Base-by-base conservation (phyloP, 2,113 vertebrate genomes). In the Colistium nudipinnis region DNA sequence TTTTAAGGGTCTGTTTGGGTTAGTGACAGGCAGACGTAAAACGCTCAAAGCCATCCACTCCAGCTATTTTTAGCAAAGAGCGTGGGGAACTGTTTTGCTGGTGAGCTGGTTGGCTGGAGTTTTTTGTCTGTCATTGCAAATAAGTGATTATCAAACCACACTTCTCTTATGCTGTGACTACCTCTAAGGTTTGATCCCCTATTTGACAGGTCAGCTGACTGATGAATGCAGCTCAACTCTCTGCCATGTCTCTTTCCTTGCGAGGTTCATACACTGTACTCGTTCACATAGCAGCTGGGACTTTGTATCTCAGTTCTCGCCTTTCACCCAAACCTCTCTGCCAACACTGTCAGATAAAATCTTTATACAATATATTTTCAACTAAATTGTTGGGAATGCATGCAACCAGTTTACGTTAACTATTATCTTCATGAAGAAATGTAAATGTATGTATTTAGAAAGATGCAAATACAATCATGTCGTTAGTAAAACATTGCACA, bases 21-120 rank as follows among this genome's bases (percentile, higher is more conserved):
- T 65, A 55, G 64, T 30, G 75, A 64, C 51, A 20, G 56, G 44
- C 56, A 25, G 65, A 83, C 74, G 65, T 74, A 81, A 83, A 71
- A 41, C 43, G 55, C 70, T 80, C 28, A 31, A 14, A 7, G 62
- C 53, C 51, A 1, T 51, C 41, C 24, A 5, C 55, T 75, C 55
- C 19, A 3, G 65, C 60, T 88, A 81, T 85, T 85, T 71, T 70
- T 85, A 85, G 78, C 35, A n/a, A 44, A 28, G 14, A 49, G 16
- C 4, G 12, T 3, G 57, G 20, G n/a, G 19, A 20, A 13, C 27
- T 13, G 2, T 7, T 48, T 38, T 5, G 0, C 68, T n/a, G 60
- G 24, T 41, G 17, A 1, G 3, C 22, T 12, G 49, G 2, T 47
- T 5, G 45, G 14, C 25, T 22, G 43, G 12, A 4, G 20, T 22